A percentile compares a stretch with the other conserved stretches of the same genome.
Evolutionary conservation across 2,888 invertebrate species (phyloP).

Genomic region (Oeneis ivallda): DNA sequence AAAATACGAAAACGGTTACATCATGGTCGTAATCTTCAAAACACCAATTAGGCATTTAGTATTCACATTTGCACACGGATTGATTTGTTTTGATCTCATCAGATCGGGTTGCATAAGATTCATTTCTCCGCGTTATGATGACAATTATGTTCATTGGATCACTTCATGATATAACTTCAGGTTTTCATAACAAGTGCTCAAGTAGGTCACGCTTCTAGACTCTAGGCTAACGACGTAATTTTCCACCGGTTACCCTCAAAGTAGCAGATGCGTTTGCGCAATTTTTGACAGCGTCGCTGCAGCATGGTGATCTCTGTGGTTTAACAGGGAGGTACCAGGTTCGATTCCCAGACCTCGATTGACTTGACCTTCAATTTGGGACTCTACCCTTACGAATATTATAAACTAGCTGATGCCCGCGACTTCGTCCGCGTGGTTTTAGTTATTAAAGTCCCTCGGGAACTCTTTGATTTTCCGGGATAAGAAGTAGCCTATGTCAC

Average conservation of each 20-base stretch:
- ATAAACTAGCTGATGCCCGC: no score
- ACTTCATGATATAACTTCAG: constrained; percentile 8
- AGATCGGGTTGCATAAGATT: background rate
- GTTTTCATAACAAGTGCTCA: background rate
- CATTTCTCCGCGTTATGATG: constrained; percentile 7
- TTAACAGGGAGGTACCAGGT: no score
- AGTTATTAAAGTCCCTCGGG: no score
- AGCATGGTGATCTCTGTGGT: background rate
- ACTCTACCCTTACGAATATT: no score
- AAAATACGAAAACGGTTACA: no score
- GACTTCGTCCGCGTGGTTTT: no score
- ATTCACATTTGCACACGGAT: background rate
- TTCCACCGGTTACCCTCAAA: constrained; percentile 8
- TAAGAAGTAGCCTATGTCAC: no score
- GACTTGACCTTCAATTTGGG: no score
- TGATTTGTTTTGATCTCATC: background rate
- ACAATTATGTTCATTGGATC: background rate
- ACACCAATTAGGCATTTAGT: background rate
- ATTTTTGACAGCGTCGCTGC: background rate
- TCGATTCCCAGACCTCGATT: no score
- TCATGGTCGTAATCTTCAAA: background rate
- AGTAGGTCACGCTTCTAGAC: background rate
- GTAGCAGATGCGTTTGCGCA: background rate
- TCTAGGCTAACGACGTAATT: constrained; percentile 5
- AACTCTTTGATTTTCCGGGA: no score